Percentiles rank a stretch among this genome's conserved stretches.
Evolutionary conservation across 2,113 vertebrate species (phyloP).

Genomic region (Isichthys henryi): DNA sequence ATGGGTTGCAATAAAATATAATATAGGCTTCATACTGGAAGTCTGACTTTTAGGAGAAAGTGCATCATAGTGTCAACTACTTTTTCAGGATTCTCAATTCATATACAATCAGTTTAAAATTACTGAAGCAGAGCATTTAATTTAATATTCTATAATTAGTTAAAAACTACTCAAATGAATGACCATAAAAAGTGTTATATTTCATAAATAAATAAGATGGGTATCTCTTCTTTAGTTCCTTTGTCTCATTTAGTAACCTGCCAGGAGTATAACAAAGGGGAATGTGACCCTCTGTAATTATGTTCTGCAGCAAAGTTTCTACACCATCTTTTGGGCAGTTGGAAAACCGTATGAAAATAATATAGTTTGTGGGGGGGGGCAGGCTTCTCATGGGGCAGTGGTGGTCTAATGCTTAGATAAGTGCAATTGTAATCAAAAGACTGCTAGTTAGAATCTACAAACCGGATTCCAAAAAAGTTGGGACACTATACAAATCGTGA

Average conservation of each 20-base stretch:
- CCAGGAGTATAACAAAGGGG: background rate
- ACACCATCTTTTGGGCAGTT: constrained; percentile 1
- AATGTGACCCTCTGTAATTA: background rate
- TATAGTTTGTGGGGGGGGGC: too few relatives aligned
- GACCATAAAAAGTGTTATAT: background rate
- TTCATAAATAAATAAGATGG: background rate
- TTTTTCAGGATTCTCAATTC: background rate
- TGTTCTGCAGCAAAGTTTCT: background rate
- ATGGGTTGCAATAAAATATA: background rate
- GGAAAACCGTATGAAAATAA: background rate
- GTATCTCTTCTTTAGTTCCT: background rate
- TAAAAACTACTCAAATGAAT: too few relatives aligned
- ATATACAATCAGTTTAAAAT: background rate
- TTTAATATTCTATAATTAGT: background rate
- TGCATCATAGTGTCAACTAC: background rate
- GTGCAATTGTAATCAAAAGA: too few relatives aligned
- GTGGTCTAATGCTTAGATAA: too few relatives aligned
- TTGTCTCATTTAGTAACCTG: background rate
- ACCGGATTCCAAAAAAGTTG: too few relatives aligned
- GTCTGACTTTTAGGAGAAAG: background rate
- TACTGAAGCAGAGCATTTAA: background rate
- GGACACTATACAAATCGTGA: too few relatives aligned
- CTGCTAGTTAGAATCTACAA: too few relatives aligned
- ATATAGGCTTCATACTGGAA: background rate
- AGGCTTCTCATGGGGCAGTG: too few relatives aligned